Base-by-base conservation (phyloP, 2,888 invertebrate genomes). In the Sylvicola fuscatus region DNA sequence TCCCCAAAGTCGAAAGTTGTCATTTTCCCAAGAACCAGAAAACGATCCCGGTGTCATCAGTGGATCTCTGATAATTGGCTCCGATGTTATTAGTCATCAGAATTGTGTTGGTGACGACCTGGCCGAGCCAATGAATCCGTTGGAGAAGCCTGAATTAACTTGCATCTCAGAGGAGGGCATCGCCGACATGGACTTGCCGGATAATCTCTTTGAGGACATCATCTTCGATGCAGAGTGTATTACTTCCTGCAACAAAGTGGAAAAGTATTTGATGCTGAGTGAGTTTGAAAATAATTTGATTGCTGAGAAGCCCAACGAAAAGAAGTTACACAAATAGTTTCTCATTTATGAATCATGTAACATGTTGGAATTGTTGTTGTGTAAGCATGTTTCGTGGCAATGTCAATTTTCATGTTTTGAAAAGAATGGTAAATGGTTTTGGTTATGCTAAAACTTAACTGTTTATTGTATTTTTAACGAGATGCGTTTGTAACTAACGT, bases 141-240 rank as follows among this genome's bases (percentile, higher is more conserved):
- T 52, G 13, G 68, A 77, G 53, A 70, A 70, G 39, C 74, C 76
- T 2, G 82, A 82, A 55, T 64, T 83, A 42, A 82, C 82, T 11
- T 82, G 82, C 57, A 82, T 82, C 52, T 81, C 80, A 33, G 83
- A 83, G 54, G 83, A 83, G 50, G 82, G 81, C 16, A 78, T 82
- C 35, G 73, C 80, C 1, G 82, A 82, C 48, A 72, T 82, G 64
- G 82, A 82, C 54, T 63, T 82, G 32, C 81, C 81, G 14, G 81
- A 82, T 48, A 78, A 80, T 51, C 56, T 81, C 37, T 62, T 81
- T 21, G 80, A 81, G 40, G 80, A 80, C 48, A 60, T 81, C 43
- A 79, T 80, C 51, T 79, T 79, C 51, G 77, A 77, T 42, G 79
- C 78, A 37, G 80, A 81, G 54, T 80, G 80, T 55, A 81, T 82